These are phyloP conservation scores for Morpho achilles DNA, from an alignment of 2,888 invertebrate species.

Conservation along the genomic window DNA sequence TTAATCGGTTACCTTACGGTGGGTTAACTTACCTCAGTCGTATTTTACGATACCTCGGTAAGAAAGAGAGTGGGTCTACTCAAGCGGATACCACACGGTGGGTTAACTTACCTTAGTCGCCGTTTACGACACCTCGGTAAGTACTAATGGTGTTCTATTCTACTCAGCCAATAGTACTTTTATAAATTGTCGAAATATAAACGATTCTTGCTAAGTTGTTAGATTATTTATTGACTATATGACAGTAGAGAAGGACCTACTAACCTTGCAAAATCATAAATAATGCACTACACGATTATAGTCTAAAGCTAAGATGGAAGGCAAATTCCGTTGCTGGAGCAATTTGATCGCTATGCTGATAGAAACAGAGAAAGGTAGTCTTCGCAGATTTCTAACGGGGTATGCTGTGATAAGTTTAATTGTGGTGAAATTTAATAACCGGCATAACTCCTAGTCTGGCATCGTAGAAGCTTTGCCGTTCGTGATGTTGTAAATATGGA, in stretches of 20 bases:
- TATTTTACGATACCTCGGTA: too few species aligned
- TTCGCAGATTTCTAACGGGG: slow-evolving; percentile 40
- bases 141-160: too few species aligned
- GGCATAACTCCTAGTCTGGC: slow-evolving; percentile 18
- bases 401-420: slow-evolving; percentile 41
- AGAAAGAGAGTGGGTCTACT: too few species aligned
- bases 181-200: too few species aligned
- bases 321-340: slow-evolving; percentile 1
- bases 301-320: slow-evolving; percentile 4
- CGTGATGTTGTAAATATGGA: slow-evolving; percentile 2
- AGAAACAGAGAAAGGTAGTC: slow-evolving; percentile 20
- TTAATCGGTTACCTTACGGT: too few species aligned
- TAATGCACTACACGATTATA: slow-evolving; percentile 9
- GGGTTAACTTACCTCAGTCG: too few species aligned
- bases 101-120: too few species aligned
- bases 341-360: slow-evolving; percentile 19
- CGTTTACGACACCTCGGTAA: too few species aligned
- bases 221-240: too few species aligned
- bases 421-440: slow-evolving; percentile 62
- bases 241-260: not conserved
- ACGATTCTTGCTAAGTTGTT: too few species aligned
- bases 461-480: slow-evolving; percentile 12
- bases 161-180: too few species aligned
- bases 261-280: slow-evolving; percentile 8
- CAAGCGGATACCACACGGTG: too few species aligned